phyloP scores from a whole-genome alignment of 2,797 vertebrate species.

The Chelidonichthys spinosus region DNA sequence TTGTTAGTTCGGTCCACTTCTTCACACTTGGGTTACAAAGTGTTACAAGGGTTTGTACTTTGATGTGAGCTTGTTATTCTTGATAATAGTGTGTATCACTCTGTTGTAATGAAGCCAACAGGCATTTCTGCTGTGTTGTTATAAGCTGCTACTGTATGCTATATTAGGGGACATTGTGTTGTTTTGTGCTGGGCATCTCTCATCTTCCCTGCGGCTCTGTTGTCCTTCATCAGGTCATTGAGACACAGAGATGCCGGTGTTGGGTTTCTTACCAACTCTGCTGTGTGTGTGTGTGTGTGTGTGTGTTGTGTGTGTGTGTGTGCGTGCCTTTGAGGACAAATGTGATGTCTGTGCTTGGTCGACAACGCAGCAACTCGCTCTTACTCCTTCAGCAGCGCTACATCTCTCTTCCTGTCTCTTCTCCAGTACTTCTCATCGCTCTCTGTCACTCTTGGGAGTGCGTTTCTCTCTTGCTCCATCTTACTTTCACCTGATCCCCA shows the following conservation, averaged over 20 bases:
- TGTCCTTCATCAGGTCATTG: conserved; percentile 80
- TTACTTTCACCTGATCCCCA: conserved; percentile 57
- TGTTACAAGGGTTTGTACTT: conserved; percentile 8
- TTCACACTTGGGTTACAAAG: neutral
- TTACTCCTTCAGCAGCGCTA: conserved; percentile 54
- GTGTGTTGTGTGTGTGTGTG: neutral
- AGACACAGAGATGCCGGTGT: conserved; percentile 74
- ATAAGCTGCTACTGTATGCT: conserved; percentile 53
- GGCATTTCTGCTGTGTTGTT: conserved; percentile 30
- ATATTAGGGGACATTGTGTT: conserved; percentile 57
- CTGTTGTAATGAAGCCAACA: conserved; percentile 21
- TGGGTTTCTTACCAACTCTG: conserved; percentile 73
- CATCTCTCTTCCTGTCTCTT: conserved; percentile 59
- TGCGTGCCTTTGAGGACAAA: conserved; percentile 46
- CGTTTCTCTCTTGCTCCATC: conserved; percentile 49
- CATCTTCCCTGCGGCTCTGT: conserved; percentile 71
- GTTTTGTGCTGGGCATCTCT: conserved; percentile 43
- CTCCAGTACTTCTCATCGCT: conserved; percentile 50
- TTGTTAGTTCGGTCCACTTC: neutral
- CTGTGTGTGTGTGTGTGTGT: conserved; percentile 32
- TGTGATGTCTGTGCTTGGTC: conserved; percentile 56
- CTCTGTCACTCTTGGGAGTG: conserved; percentile 37
- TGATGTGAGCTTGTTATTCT: conserved; percentile 14
- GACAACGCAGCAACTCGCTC: conserved; percentile 57
- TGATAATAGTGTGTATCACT: conserved; percentile 9